Evolutionary conservation across 2,113 vertebrate genomes (phyloP).

Genomic region (Hemichromis elongatus): DNA sequence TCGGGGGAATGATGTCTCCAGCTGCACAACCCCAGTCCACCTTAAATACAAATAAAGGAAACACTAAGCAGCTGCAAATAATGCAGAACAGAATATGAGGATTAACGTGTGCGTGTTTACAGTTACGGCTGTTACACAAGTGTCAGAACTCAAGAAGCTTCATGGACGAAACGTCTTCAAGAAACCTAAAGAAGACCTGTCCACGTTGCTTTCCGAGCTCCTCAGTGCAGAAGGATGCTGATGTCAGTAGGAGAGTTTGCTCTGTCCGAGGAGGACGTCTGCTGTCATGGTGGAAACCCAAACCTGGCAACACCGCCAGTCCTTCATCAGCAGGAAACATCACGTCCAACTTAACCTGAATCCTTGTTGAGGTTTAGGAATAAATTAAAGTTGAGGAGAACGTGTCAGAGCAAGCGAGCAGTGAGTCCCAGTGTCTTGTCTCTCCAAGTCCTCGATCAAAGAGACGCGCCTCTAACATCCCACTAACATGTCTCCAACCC

Average conservation of each 20-base stretch:
- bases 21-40: neutral
- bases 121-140: neutral
- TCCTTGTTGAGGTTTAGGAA: no score
- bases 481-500: neutral
- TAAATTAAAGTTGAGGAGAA: accelerated
- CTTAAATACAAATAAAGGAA: neutral
- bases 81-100: neutral
- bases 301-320: neutral
- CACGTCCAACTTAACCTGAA: accelerated
- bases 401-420: accelerated
- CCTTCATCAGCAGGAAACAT: neutral
- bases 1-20: neutral
- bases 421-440: neutral
- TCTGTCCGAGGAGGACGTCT: neutral
- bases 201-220: accelerated
- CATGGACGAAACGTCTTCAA: neutral
- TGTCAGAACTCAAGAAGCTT: neutral
- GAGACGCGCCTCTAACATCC: accelerated
- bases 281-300: neutral
- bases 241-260: neutral
- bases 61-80: neutral
- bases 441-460: neutral
- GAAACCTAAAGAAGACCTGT: neutral
- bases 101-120: accelerated
- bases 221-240: neutral